These are phyloP conservation scores for Triplophysa siluroides DNA, from an alignment of 2,113 vertebrate genomes.

Conservation along the genomic window DNA sequence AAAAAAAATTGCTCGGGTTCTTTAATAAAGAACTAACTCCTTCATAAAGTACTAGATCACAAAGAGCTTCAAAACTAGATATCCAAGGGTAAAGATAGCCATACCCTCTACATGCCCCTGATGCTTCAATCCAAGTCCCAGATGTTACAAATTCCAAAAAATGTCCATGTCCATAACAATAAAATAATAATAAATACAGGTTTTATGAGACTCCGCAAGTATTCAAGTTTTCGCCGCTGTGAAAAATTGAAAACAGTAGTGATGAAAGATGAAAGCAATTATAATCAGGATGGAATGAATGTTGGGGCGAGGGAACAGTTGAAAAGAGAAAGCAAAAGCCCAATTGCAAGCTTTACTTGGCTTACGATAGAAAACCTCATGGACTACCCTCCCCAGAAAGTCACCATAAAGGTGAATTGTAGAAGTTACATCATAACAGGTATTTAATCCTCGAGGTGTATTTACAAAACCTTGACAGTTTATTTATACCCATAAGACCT, in stretches of 20 bases:
- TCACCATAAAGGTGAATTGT: not conserved
- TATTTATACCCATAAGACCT: not conserved
- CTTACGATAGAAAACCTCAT: not conserved
- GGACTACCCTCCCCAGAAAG: not conserved
- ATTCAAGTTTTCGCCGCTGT: constrained; percentile 12
- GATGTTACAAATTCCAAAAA: not conserved
- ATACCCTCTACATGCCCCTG: no score
- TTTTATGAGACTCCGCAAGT: not conserved
- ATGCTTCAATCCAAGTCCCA: no score
- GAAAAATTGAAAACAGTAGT: constrained; percentile 42
- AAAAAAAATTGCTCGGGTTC: no score
- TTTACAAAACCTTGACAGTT: not conserved
- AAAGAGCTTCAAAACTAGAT: no score
- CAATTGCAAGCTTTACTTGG: not conserved
- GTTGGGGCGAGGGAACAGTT: not conserved
- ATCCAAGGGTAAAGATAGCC: no score
- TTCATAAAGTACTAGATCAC: no score
- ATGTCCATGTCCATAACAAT: not conserved
- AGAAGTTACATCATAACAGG: not conserved
- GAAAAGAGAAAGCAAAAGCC: constrained; percentile 5
- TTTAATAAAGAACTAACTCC: no score
- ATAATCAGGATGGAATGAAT: constrained; percentile 57
- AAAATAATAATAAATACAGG: not conserved
- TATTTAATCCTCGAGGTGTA: not conserved
- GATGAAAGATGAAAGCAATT: constrained; percentile 58